Conservation (phyloP, 2,113 vertebrate genomes). For the Calypte anna region DNA sequence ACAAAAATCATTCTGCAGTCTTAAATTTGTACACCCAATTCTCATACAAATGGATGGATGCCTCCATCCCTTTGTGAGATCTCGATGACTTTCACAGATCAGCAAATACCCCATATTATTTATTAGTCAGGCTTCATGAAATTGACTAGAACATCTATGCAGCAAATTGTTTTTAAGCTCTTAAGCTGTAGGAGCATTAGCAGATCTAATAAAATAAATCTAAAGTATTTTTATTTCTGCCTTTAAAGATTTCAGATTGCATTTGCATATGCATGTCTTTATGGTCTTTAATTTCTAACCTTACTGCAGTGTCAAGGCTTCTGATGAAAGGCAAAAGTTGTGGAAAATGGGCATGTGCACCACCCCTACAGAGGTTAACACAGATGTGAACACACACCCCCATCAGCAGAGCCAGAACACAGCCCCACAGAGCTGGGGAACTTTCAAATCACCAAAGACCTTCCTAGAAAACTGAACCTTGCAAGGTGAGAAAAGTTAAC, state of each 20-base stretch:
- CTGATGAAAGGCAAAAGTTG: not conserved
- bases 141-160: not conserved
- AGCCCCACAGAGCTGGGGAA: not conserved
- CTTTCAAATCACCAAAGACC: not conserved
- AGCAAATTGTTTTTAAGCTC: not conserved
- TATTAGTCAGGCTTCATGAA: not conserved
- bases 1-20: too few species aligned
- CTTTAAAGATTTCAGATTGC: not conserved
- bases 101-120: rapidly evolving
- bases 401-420: too few species aligned
- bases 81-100: too few species aligned
- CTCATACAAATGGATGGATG: not conserved
- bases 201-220: not conserved
- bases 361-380: rapidly evolving
- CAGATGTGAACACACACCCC: rapidly evolving
- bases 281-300: not conserved
- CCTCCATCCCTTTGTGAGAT: not conserved
- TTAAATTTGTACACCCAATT: too few species aligned
- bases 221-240: not conserved
- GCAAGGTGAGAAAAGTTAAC: not conserved
- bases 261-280: not conserved
- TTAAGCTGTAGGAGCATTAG: not conserved
- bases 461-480: not conserved
- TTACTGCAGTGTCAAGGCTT: not conserved
- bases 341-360: not conserved